A percentile compares a stretch with the other conserved stretches of the same genome.
phyloP scores from a whole-genome alignment of 2,113 vertebrate species.

The Elephas maximus region DNA sequence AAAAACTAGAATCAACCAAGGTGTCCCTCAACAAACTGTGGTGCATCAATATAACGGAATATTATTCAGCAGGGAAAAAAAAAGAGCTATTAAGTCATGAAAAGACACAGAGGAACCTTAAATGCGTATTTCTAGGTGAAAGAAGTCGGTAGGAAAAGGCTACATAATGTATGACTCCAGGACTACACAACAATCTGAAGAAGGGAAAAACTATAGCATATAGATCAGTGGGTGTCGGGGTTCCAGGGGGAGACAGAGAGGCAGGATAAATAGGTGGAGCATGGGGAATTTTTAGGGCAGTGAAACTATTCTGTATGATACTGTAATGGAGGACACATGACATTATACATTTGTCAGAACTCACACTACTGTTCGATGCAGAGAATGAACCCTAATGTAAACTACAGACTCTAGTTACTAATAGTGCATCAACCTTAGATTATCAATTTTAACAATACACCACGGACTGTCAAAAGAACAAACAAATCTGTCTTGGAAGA shows the following conservation, averaged over 20 bases:
- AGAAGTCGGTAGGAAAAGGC: too few relatives aligned
- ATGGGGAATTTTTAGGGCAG: too few relatives aligned
- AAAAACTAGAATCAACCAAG: too few relatives aligned
- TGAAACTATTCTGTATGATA: too few relatives aligned
- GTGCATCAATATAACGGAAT: background rate
- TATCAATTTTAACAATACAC: background rate
- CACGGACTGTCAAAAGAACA: background rate
- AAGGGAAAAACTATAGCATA: background rate
- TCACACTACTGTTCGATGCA: background rate
- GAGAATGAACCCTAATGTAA: background rate
- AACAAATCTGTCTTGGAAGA: too few relatives aligned
- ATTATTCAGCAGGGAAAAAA: background rate
- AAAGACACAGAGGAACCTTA: background rate
- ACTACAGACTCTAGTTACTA: background rate
- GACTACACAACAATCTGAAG: background rate
- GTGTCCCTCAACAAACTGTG: too few relatives aligned
- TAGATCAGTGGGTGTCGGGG: background rate
- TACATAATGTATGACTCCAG: background rate
- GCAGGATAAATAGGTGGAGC: too few relatives aligned
- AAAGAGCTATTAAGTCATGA: background rate
- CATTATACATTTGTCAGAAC: background rate
- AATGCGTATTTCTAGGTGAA: too few relatives aligned
- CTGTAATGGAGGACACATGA: background rate
- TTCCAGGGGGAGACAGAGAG: background rate
- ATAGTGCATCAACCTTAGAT: background rate